phyloP scores from a whole-genome alignment of 2,888 invertebrate genomes.

The Pandemis cinnamomeana region DNA sequence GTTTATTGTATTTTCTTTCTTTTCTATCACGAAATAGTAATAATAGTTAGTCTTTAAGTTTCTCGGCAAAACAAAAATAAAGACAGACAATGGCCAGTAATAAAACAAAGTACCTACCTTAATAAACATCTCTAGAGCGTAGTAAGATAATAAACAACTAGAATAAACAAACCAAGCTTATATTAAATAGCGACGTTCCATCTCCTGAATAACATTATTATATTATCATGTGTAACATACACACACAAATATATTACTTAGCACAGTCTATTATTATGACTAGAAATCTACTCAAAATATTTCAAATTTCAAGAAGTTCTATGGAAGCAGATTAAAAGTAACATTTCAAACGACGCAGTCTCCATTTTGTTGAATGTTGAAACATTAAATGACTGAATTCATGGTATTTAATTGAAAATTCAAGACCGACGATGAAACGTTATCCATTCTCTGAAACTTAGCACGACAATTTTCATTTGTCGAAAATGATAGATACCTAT shows the following conservation, averaged over 20 bases:
- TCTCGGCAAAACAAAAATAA: not conserved
- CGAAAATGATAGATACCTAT: too few species aligned
- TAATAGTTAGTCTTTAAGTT: not conserved
- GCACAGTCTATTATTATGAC: too few species aligned
- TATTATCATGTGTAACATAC: not conserved
- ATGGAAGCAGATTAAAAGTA: too few species aligned
- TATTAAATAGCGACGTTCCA: not conserved
- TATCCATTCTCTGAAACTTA: too few species aligned
- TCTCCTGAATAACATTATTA: not conserved
- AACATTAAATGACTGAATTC: not conserved
- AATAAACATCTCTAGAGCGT: conserved; percentile 1
- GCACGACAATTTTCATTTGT: not conserved
- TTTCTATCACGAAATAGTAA: not conserved
- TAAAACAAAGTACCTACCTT: conserved; percentile 5
- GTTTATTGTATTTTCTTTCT: not conserved
- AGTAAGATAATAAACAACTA: not conserved
- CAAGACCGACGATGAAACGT: too few species aligned
- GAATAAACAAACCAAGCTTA: conserved; percentile 1
- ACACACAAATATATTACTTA: not conserved
- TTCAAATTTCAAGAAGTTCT: too few species aligned
- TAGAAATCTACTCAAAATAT: too few species aligned
- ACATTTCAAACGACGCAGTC: too few species aligned
- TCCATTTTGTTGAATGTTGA: too few species aligned
- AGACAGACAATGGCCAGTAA: conserved; percentile 8
- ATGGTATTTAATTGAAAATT: too few species aligned